These are phyloP conservation scores for Neodon shergylaensis DNA, from an alignment of 2,113 vertebrate species.

Conservation along the genomic window DNA sequence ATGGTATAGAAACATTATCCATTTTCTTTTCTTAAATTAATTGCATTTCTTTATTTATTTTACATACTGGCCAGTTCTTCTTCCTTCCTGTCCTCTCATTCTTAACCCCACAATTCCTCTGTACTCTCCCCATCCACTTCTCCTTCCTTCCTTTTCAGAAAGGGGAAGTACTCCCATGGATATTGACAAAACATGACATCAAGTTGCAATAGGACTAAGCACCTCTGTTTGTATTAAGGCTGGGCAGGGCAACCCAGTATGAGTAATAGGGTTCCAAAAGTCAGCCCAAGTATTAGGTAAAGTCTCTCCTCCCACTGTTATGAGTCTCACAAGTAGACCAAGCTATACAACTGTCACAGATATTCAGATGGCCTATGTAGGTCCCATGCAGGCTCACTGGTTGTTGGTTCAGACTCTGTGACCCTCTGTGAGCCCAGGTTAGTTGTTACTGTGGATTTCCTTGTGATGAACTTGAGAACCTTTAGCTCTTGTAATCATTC, in stretches of 20 bases:
- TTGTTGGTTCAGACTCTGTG: not conserved
- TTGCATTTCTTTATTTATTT: not conserved
- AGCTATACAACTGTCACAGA: too few relatives aligned
- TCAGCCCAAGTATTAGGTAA: too few relatives aligned
- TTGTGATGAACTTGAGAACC: not conserved
- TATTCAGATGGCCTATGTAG: not conserved
- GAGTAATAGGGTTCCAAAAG: too few relatives aligned
- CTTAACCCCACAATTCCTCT: too few relatives aligned
- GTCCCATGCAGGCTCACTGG: not conserved
- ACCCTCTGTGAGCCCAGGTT: not conserved
- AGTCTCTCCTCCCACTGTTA: too few relatives aligned
- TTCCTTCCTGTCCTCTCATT: not conserved
- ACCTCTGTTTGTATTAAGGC: not conserved
- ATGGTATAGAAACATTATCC: not conserved
- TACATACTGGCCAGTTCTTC: not conserved
- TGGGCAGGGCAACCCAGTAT: too few relatives aligned
- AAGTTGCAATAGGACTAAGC: not conserved
- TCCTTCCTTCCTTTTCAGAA: not conserved
- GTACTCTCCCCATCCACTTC: not conserved
- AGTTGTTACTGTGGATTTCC: not conserved
- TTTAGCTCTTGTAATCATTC: fast-evolving
- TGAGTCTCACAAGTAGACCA: too few relatives aligned
- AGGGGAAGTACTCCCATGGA: not conserved
- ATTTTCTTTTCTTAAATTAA: not conserved
- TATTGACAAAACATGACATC: not conserved